Conservation (phyloP, 1,140 invertebrate genomes). For the Caerostris extrusa region DNA sequence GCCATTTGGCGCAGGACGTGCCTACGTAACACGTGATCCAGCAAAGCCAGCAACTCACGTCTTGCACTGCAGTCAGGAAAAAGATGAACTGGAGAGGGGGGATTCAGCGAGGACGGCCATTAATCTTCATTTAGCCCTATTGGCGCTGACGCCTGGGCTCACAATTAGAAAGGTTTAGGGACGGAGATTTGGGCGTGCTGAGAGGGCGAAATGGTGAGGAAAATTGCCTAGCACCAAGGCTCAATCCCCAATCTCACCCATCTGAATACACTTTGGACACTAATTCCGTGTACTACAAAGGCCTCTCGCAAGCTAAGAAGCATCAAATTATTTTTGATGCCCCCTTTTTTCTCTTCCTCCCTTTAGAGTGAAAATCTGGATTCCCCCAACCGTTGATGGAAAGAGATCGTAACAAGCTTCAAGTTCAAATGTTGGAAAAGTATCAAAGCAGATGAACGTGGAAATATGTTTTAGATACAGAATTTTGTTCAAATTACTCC, state of each 20-base stretch:
- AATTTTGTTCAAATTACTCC: too few species aligned
- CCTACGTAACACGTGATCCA: conserved; percentile 48
- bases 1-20: conserved; percentile 73
- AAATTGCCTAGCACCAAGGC: conserved; percentile 46
- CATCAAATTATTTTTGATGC: conserved; percentile 1
- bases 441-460: neutral
- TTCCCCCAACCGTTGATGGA: neutral
- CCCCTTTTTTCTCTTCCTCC: neutral
- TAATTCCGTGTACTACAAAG: conserved; percentile 4
- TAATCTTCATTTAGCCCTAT: conserved; percentile 76
- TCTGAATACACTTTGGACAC: conserved; percentile 37
- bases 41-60: conserved; percentile 44
- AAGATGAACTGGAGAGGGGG: conserved; percentile 48
- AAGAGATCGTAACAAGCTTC: neutral
- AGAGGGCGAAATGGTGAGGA: conserved; percentile 69
- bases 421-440: neutral
- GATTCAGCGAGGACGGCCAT: conserved; percentile 52
- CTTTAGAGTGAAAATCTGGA: neutral
- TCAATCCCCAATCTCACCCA: conserved; percentile 27
- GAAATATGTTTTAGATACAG: too few species aligned
- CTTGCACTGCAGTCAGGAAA: conserved; percentile 46
- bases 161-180: conserved; percentile 73
- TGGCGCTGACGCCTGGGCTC: conserved; percentile 73
- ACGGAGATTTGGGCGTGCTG: conserved; percentile 72
- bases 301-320: neutral